A percentile compares a stretch with the other conserved stretches of the same genome.
Evolutionary conservation across 2,888 invertebrate genomes (phyloP).

Genomic region (Plemyria rubiginata): DNA sequence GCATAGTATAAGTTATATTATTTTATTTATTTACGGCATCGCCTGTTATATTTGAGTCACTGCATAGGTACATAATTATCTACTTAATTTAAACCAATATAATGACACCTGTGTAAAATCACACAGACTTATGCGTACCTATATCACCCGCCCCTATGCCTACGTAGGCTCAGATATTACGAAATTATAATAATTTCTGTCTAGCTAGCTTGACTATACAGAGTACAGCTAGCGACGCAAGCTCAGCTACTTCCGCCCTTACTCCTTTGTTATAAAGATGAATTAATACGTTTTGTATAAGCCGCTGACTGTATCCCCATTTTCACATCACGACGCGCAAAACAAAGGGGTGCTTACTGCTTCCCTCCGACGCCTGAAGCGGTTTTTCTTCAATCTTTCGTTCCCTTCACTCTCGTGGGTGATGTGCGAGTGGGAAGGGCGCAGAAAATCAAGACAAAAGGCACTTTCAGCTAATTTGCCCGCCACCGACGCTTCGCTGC

Average conservation of each 20-base stretch:
- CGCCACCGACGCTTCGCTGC: constrained; percentile 67
- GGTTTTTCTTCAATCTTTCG: constrained; percentile 62
- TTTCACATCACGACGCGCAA: constrained; percentile 74
- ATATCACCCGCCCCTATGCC: neutral
- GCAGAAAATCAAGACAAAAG: constrained; percentile 61
- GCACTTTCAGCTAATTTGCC: constrained; percentile 81
- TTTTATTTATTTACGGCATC: too few species aligned
- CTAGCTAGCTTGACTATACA: constrained; percentile 32
- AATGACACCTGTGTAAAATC: neutral
- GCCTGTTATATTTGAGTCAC: too few species aligned
- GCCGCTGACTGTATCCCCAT: constrained; percentile 49
- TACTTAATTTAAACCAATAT: too few species aligned
- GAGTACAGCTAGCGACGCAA: constrained; percentile 18
- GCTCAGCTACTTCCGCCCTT: constrained; percentile 29
- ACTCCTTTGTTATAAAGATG: constrained; percentile 29
- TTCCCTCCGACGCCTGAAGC: constrained; percentile 79
- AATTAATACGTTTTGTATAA: constrained; percentile 22
- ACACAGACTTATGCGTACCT: neutral
- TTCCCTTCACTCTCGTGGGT: constrained; percentile 53
- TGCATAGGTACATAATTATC: too few species aligned
- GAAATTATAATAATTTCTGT: constrained; percentile 40
- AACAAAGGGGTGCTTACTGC: constrained; percentile 81
- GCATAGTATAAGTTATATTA: too few species aligned
- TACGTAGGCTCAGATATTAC: constrained; percentile 13
- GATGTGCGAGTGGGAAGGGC: constrained; percentile 53